These are phyloP conservation scores for Cynopterus brachyotis DNA, from an alignment of 2,113 vertebrate species.

Conservation along the genomic window DNA sequence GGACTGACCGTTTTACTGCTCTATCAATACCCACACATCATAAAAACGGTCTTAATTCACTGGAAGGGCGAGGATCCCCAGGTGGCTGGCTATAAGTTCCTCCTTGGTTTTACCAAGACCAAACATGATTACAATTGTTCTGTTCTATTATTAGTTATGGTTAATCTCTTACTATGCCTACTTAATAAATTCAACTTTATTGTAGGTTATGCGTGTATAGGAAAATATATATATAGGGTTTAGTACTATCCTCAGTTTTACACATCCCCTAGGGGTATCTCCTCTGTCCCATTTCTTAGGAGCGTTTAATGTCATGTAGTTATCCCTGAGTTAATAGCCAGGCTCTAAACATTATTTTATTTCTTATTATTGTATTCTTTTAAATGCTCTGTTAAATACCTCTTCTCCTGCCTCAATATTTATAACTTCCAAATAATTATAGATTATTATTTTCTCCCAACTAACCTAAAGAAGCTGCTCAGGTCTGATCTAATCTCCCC, in stretches of 20 bases:
- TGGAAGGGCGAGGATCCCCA: not conserved
- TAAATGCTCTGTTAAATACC: not conserved
- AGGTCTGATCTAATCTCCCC: not conserved
- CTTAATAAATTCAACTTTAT: not conserved
- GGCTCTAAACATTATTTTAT: not conserved
- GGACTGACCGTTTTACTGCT: not conserved
- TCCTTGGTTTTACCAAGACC: not conserved
- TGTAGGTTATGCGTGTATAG: no score
- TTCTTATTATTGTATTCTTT: not conserved
- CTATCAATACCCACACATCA: not conserved
- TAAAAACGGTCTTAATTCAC: not conserved
- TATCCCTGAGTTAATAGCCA: not conserved
- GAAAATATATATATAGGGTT: not conserved
- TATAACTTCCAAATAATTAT: not conserved
- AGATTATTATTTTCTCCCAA: not conserved
- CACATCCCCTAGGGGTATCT: not conserved
- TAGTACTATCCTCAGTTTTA: no score
- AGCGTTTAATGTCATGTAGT: not conserved
- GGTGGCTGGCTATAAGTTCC: no score
- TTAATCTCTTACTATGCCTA: not conserved
- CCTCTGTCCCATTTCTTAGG: not conserved
- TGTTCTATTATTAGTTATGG: no score
- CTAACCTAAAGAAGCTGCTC: not conserved
- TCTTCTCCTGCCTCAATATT: not conserved
- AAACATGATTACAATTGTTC: no score